phyloP scores from a whole-genome alignment of 2,113 vertebrate genomes.

The Oplegnathus fasciatus region DNA sequence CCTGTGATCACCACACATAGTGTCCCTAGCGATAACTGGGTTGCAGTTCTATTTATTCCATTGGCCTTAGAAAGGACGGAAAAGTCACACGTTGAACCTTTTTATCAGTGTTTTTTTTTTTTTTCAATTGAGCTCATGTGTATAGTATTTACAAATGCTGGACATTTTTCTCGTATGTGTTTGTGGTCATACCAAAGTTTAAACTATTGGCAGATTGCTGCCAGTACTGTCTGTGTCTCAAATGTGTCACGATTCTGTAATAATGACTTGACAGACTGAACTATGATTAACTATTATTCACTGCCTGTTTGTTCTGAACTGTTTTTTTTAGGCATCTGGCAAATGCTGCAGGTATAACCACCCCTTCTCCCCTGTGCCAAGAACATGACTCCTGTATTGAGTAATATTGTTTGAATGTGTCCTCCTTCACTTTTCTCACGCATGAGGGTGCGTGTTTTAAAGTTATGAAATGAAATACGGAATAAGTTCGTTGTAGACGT shows the following conservation, averaged over 20 bases:
- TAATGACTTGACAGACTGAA: conserved; percentile 11
- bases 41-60: conserved; percentile 73
- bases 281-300: conserved; percentile 8
- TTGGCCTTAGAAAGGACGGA: conserved; percentile 57
- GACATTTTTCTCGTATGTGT: conserved; percentile 75
- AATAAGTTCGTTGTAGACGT: conserved; percentile 1
- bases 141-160: conserved; percentile 80
- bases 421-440: background rate
- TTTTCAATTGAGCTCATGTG: conserved; percentile 42
- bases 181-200: conserved; percentile 76
- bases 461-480: background rate
- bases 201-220: conserved; percentile 12
- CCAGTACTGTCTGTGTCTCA: conserved; percentile 27
- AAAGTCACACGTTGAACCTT: conserved; percentile 40
- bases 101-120: conserved; percentile 37
- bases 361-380: conserved; percentile 6
- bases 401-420: conserved; percentile 1
- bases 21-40: conserved; percentile 29
- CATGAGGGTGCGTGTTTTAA: background rate
- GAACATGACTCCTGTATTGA: conserved; percentile 25
- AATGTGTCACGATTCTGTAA: conserved; percentile 26
- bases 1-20: conserved; percentile 32
- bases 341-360: conserved; percentile 41
- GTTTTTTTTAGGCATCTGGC: conserved; percentile 17
- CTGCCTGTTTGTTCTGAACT: conserved; percentile 16